Conservation (phyloP, 2,113 vertebrate species). For the Platysteira castanea region DNA sequence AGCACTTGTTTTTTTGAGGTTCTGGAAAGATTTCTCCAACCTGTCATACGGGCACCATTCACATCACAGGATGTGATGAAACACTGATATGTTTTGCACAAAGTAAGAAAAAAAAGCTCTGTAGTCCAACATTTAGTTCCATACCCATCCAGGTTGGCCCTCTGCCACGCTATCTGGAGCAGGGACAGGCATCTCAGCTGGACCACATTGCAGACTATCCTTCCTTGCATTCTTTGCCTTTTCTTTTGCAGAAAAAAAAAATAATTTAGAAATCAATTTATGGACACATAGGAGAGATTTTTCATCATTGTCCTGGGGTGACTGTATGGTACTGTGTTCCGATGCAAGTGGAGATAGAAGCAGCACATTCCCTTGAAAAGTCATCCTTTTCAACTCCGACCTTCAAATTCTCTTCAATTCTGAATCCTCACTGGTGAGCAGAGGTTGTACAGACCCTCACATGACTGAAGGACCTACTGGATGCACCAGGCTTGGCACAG, state of each 20-base stretch:
- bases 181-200: neutral
- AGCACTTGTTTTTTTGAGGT: neutral
- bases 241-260: neutral
- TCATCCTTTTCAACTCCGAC: neutral
- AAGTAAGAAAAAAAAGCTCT: neutral
- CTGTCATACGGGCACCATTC: neutral
- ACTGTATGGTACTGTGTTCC: no score
- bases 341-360: neutral
- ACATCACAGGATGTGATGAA: neutral
- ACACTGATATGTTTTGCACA: neutral
- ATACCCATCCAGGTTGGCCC: neutral
- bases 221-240: neutral
- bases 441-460: neutral
- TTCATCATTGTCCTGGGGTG: neutral
- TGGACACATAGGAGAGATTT: neutral
- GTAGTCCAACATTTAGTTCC: neutral
- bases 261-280: neutral
- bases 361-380: neutral
- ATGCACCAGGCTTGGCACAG: neutral
- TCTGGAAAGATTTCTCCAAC: neutral
- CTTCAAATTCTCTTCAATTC: neutral
- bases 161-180: neutral
- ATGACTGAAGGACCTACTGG: neutral
- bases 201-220: neutral
- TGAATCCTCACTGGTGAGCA: fast-evolving